Evolutionary conservation across 2,797 vertebrate species (phyloP).

Genomic region (Sphenodon punctatus): DNA sequence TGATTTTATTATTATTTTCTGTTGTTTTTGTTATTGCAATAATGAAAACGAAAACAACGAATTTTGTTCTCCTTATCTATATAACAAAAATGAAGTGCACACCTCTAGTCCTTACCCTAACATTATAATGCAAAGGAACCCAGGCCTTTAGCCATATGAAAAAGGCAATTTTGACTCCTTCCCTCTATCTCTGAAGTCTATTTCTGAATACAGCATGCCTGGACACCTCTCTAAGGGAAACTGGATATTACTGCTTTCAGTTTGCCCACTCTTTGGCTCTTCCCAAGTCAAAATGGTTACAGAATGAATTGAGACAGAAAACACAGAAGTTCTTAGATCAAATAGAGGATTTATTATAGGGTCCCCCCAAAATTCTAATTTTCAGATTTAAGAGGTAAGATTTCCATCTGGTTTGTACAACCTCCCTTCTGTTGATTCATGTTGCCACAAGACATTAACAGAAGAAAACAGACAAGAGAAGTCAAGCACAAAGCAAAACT

Average conservation of each 20-base stretch:
- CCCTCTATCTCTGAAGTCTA: not conserved
- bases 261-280: not conserved
- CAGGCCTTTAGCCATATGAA: not conserved
- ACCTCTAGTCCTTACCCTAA: not conserved
- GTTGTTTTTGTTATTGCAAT: no score
- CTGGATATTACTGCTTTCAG: not conserved
- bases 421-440: not conserved
- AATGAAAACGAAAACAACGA: no score
- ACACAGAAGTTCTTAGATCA: not conserved
- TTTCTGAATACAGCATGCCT: not conserved
- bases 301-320: not conserved
- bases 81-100: no score
- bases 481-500: not conserved
- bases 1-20: no score
- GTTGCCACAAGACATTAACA: not conserved
- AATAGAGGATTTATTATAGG: no score
- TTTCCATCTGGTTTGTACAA: not conserved
- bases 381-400: not conserved
- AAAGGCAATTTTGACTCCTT: not conserved
- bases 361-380: no score
- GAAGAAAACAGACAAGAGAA: not conserved
- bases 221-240: not conserved
- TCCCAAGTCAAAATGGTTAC: not conserved
- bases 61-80: no score
- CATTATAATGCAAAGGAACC: not conserved